Evolutionary conservation across 2,888 invertebrate genomes (phyloP), one percentile per base, ranked within the genome.

Genomic region (Lysandra bellargus): DNA sequence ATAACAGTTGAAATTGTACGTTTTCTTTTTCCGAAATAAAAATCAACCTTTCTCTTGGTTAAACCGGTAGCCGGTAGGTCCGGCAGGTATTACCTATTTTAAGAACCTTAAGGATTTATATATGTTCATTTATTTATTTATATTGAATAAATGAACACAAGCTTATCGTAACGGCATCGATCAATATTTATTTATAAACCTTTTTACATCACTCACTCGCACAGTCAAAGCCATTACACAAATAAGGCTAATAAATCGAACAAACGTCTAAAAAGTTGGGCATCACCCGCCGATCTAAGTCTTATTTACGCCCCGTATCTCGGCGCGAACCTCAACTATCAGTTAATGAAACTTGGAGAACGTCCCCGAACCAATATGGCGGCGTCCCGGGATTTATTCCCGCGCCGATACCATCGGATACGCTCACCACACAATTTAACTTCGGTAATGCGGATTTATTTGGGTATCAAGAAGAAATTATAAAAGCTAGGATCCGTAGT

Each of bases 261-360:
- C 85, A 84, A 84, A 84, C 83, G 83, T 84, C 86, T 83, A 85
- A 84, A 84, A 87, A 90, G 82, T 85, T 85, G 81, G 80, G 81
- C 80, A 82, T 81, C 79, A 80, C 83, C 80, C 81, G 79, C 82
- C 83, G 84, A 85, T 85, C 84, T 85, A 85, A 84, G 82, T 83
- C 83, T 81, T 83, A 83, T 83, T 83, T 82, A 81, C 81, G 83
- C 82, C 80, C 78, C 82, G 82, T 82, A 85, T 85, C 85, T 82
- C 78, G 61, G 61, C 83, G 85, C 88, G 86, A 91, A 91, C 92
- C 92, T 88, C 86, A 84, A 83, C 86, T 85, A 92, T 92, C 93
- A 90, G 89, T 93, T 93, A 94, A 94, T 93, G 93, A 93, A 93
- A 92, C 92, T 94, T 90, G 92, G 92, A 91, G 92, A 91, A 91